Conservation (phyloP, 2,797 vertebrate genomes). For the Anolis apletophallus region DNA sequence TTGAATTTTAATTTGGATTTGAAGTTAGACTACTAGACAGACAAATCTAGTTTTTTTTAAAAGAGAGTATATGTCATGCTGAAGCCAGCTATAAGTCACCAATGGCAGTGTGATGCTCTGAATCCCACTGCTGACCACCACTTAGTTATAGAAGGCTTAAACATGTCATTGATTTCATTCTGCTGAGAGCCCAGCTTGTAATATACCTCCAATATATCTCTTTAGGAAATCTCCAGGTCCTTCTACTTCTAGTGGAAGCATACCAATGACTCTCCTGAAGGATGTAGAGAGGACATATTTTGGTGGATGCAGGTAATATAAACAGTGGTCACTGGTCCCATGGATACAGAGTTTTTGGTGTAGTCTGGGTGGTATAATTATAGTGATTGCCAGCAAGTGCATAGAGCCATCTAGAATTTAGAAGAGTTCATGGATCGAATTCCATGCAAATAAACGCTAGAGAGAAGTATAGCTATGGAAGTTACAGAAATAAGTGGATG, state of each 20-base stretch:
- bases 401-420: not conserved
- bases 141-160: not conserved
- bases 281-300: too few species aligned
- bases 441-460: not conserved
- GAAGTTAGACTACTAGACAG: too few species aligned
- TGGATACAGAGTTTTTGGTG: too few species aligned
- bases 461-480: not conserved
- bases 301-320: too few species aligned
- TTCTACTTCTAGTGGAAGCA: too few species aligned
- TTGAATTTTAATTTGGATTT: conserved; percentile 75
- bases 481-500: not conserved
- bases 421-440: not conserved
- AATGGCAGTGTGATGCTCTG: not conserved
- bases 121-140: not conserved
- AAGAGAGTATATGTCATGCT: not conserved
- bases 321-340: too few species aligned
- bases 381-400: not conserved
- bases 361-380: not conserved
- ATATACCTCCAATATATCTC: not conserved
- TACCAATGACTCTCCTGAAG: too few species aligned
- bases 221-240: too few species aligned
- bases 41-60: not conserved
- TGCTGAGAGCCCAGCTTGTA: not conserved
- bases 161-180: not conserved
- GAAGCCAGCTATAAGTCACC: not conserved